phyloP scores from a whole-genome alignment of 2,113 vertebrate genomes.

The Solenodon paradoxus region DNA sequence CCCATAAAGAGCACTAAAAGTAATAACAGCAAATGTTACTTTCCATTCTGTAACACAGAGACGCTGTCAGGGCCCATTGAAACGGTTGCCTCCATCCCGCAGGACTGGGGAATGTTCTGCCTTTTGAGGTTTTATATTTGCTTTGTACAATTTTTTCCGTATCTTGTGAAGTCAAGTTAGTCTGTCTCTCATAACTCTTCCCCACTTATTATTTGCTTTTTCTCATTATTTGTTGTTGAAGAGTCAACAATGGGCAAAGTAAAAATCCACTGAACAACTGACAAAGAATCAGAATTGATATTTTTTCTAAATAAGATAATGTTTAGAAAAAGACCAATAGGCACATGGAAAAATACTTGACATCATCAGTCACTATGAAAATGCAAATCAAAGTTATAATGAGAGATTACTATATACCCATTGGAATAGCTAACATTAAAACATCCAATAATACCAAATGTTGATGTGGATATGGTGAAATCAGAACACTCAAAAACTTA shows the following conservation, averaged over 20 bases:
- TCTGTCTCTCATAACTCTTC: background rate
- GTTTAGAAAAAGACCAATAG: background rate
- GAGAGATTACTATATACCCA: background rate
- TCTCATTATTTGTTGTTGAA: background rate
- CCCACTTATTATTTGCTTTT: background rate
- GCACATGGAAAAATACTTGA: background rate
- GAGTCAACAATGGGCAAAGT: background rate
- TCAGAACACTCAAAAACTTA: background rate
- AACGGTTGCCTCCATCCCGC: background rate
- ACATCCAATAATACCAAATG: background rate
- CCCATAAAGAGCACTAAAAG: conserved; percentile 27
- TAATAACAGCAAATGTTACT: background rate
- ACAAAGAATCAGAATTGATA: background rate
- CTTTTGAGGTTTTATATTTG: background rate
- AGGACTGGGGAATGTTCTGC: background rate
- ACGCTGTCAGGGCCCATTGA: background rate
- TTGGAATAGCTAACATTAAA: background rate
- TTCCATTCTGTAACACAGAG: background rate
- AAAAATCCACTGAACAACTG: background rate
- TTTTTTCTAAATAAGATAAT: conserved; percentile 27
- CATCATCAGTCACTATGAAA: background rate
- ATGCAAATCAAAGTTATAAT: background rate
- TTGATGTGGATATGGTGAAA: background rate
- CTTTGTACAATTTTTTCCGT: background rate
- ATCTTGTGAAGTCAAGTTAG: background rate